Conservation (phyloP, 2,888 invertebrate species). For the Coecobrya sp. region DNA sequence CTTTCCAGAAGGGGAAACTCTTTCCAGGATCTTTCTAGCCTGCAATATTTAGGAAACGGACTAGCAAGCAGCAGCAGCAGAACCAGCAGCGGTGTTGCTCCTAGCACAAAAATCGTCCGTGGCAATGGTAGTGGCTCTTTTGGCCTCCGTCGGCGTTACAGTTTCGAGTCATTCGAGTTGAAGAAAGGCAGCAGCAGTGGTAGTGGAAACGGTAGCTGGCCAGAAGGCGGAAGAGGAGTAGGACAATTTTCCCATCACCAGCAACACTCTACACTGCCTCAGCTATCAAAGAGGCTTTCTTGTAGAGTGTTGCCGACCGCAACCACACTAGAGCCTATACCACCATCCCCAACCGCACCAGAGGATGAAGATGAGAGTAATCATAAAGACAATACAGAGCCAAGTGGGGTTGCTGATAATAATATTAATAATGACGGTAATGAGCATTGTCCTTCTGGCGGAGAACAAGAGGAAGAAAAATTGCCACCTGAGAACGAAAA, state of each 20-base stretch:
- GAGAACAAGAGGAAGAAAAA: constrained; percentile 4
- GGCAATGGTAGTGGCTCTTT: constrained; percentile 77
- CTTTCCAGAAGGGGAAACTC: constrained; percentile 33
- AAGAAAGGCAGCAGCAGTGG: constrained; percentile 80
- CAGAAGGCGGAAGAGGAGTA: constrained; percentile 42
- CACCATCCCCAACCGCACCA: constrained; percentile 73
- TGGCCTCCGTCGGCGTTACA: constrained; percentile 82
- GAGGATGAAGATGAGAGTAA: constrained; percentile 56
- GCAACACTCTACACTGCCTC: constrained; percentile 29
- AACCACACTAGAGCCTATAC: constrained; percentile 79
- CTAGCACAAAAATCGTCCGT: constrained; percentile 66
- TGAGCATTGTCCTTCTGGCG: not conserved
- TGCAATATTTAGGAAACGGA: constrained; percentile 23
- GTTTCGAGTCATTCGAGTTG: constrained; percentile 78
- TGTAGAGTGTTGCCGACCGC: constrained; percentile 61
- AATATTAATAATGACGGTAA: not conserved
- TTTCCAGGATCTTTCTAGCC: constrained; percentile 33
- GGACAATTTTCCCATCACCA: constrained; percentile 6
- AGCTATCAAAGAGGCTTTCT: constrained; percentile 48
- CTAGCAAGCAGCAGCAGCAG: not conserved
- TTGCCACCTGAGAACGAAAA: not conserved
- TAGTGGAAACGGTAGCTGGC: constrained; percentile 31
- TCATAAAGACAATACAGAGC: constrained; percentile 10
- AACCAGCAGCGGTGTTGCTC: not conserved
- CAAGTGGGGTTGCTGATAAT: not conserved